Evolutionary conservation across 2,888 invertebrate species (phyloP).

Genomic region (Timandra comae): DNA sequence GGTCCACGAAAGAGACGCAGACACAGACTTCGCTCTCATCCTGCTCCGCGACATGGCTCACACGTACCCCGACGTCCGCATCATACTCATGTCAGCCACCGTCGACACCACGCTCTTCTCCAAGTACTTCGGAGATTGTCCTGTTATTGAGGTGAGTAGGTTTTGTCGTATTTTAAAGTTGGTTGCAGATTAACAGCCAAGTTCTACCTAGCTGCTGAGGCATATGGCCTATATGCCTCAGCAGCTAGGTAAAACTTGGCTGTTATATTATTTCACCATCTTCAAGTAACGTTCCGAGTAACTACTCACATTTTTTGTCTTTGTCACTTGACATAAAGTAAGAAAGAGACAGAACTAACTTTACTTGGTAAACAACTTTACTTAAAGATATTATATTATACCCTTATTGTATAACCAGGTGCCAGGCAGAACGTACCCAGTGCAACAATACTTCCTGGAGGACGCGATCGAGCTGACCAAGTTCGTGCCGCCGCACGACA

Average conservation of each 20-base stretch:
- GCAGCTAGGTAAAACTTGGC: too few species aligned
- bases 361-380: too few species aligned
- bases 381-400: too few species aligned
- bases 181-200: too few species aligned
- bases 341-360: too few species aligned
- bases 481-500: constrained; percentile 86
- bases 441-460: constrained; percentile 94
- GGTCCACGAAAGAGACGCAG: constrained; percentile 73
- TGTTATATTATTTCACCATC: too few species aligned
- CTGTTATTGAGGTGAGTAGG: constrained; percentile 87
- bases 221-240: too few species aligned
- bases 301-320: too few species aligned
- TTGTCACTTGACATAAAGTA: too few species aligned
- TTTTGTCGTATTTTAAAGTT: too few species aligned
- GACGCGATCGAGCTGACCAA: constrained; percentile 92
- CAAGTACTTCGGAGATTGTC: constrained; percentile 93
- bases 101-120: constrained; percentile 96
- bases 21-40: constrained; percentile 97
- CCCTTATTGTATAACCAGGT: constrained; percentile 53
- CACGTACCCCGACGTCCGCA: constrained; percentile 91
- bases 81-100: constrained; percentile 98
- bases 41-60: constrained; percentile 96
- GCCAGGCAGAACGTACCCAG: constrained; percentile 90
- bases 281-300: too few species aligned
- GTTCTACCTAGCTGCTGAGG: too few species aligned